These are phyloP conservation scores for Diabrotica undecimpunctata DNA, from an alignment of 1,140 invertebrate species.

Conservation along the genomic window DNA sequence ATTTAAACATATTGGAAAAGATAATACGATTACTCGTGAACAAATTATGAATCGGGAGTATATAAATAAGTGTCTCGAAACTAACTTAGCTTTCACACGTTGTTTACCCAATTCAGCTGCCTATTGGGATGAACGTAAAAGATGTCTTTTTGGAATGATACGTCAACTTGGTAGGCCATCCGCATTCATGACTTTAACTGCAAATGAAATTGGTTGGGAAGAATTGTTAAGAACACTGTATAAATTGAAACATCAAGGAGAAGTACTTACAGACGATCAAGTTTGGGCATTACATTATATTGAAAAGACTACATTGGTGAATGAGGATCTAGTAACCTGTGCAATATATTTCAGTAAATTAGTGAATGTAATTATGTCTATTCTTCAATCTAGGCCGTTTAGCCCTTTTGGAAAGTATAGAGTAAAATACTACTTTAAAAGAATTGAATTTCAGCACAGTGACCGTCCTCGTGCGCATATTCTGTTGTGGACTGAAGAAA, in stretches of 20 bases:
- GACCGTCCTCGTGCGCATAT: constrained; percentile 41
- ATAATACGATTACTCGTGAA: constrained; percentile 2
- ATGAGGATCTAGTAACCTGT: constrained; percentile 48
- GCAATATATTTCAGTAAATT: too few relatives aligned
- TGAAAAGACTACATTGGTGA: constrained; percentile 40
- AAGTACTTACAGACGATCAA: constrained; percentile 29
- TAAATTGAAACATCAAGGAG: constrained; percentile 40
- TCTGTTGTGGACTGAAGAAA: too few relatives aligned
- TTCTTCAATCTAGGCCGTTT: constrained; percentile 23
- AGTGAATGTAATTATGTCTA: constrained; percentile 34
- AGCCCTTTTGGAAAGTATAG: constrained; percentile 32
- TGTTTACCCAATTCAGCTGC: constrained; percentile 36
- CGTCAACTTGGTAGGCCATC: constrained; percentile 44
- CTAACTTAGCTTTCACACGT: constrained; percentile 30
- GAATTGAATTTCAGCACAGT: constrained; percentile 50
- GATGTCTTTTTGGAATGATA: constrained; percentile 49
- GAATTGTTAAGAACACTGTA: constrained; percentile 43
- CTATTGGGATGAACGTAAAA: constrained; percentile 43
- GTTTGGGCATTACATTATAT: constrained; percentile 30
- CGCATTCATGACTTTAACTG: constrained; percentile 43
- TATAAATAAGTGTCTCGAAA: constrained; percentile 24
- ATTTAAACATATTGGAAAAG: constrained; percentile 8
- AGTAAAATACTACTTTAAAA: constrained; percentile 43
- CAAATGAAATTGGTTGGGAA: constrained; percentile 46
- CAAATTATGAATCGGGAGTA: constrained; percentile 1